Percentiles rank a stretch among this genome's conserved stretches.
These are phyloP conservation scores for Hofmannophila pseudospretella DNA, from an alignment of 2,888 invertebrate species.

Conservation along the genomic window DNA sequence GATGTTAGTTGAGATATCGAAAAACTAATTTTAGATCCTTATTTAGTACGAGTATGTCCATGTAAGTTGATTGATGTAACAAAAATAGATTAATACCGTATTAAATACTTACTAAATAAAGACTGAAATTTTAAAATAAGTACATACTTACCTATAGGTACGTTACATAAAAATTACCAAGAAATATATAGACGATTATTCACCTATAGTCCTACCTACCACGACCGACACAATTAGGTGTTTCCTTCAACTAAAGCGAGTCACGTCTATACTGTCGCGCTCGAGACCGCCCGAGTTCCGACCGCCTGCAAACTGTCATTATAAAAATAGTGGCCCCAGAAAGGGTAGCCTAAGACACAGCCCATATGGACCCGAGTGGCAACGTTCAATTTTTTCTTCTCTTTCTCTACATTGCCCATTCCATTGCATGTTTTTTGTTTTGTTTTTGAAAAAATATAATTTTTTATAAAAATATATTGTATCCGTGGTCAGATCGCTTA, in stretches of 20 bases:
- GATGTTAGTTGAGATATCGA: no score
- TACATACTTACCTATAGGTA: no score
- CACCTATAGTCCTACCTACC: neutral
- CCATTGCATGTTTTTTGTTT: neutral
- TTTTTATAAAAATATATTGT: no score
- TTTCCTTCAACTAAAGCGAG: conserved; percentile 46
- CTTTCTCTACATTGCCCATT: conserved; percentile 5
- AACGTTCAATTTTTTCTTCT: conserved; percentile 6
- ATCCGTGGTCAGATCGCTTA: no score
- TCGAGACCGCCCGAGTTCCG: conserved; percentile 13
- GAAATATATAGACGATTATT: neutral
- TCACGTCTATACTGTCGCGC: conserved; percentile 13
- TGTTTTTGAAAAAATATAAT: no score
- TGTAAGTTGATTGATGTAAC: no score
- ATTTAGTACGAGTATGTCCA: no score
- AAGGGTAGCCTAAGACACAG: conserved; percentile 68
- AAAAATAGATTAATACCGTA: no score
- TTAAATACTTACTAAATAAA: no score
- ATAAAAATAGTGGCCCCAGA: conserved; percentile 73
- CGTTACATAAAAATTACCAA: no score
- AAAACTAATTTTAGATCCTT: no score
- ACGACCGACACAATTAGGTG: conserved; percentile 55
- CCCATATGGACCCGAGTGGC: conserved; percentile 59
- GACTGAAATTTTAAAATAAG: no score
- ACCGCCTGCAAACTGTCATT: conserved; percentile 74